Percentiles rank a stretch among this genome's conserved stretches.
phyloP scores from a whole-genome alignment of 2,888 invertebrate genomes.

The Drosophila meridionalis region DNA sequence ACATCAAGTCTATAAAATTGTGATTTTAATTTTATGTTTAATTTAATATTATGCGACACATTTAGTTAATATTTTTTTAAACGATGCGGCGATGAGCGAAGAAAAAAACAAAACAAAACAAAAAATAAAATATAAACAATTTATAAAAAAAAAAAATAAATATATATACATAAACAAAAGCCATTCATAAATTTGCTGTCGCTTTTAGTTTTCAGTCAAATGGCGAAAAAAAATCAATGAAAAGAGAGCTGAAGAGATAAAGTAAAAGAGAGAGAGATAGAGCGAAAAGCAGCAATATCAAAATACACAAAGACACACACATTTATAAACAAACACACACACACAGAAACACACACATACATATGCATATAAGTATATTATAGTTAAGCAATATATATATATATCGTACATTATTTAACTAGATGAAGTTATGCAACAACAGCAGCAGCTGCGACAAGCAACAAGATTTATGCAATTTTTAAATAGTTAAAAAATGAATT shows the following conservation, averaged over 20 bases:
- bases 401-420: constrained; percentile 49
- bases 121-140: constrained; percentile 22
- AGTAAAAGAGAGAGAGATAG: constrained; percentile 6
- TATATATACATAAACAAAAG: constrained; percentile 27
- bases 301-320: constrained; percentile 38
- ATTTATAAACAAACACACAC: constrained; percentile 7
- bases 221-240: constrained; percentile 17
- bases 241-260: not conserved
- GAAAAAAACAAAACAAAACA: constrained; percentile 28
- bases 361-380: constrained; percentile 42
- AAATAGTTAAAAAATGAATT: constrained; percentile 78
- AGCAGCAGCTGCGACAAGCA: constrained; percentile 23
- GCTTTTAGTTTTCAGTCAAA: constrained; percentile 52
- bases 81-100: constrained; percentile 42
- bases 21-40: constrained; percentile 84
- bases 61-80: constrained; percentile 56
- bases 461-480: constrained; percentile 37
- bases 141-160: constrained; percentile 16
- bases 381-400: constrained; percentile 51
- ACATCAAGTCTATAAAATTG: constrained; percentile 85
- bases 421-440: constrained; percentile 38
- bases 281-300: constrained; percentile 49
- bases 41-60: constrained; percentile 73
- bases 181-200: constrained; percentile 59
- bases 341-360: constrained; percentile 17